Conservation (phyloP, 2,113 vertebrate species). For the Galemys pyrenaicus region DNA sequence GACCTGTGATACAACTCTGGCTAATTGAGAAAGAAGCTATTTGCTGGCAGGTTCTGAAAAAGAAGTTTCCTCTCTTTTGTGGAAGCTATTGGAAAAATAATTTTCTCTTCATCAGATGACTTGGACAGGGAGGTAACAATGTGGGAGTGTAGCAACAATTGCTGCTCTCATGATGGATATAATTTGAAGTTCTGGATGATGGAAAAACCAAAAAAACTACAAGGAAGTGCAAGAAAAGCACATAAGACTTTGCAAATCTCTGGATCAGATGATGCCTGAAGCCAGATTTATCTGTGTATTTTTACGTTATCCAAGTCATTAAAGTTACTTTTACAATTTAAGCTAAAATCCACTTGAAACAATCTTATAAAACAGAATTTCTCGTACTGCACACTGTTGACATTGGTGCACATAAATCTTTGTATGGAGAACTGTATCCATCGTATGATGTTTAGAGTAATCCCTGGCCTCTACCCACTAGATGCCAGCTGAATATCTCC, state of each 20-base stretch:
- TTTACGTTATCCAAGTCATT: background rate
- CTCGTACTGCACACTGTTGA: background rate
- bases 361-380: background rate
- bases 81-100: background rate
- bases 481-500: background rate
- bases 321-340: slow-evolving; percentile 8
- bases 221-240: background rate
- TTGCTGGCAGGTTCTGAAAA: background rate
- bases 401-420: background rate
- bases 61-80: background rate
- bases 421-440: background rate
- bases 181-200: background rate
- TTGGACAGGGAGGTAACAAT: background rate
- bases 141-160: background rate
- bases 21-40: background rate
- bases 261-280: background rate
- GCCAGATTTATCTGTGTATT: background rate
- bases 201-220: background rate
- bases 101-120: background rate
- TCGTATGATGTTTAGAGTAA: background rate
- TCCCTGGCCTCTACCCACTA: background rate
- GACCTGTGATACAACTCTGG: background rate
- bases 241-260: background rate
- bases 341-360: background rate
- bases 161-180: background rate